phyloP scores from a whole-genome alignment of 2,888 invertebrate species.

The Cabera pusaria region DNA sequence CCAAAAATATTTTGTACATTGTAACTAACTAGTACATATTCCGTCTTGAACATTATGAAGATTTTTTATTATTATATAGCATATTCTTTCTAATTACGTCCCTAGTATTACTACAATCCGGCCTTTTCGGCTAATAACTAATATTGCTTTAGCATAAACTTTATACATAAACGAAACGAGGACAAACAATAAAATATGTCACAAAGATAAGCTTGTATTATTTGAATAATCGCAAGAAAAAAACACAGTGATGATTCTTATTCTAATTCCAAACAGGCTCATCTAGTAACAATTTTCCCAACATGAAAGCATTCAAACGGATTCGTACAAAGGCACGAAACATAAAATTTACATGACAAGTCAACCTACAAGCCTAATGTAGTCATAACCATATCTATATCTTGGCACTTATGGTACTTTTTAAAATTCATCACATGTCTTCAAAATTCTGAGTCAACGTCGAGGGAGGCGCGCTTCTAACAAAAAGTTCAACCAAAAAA shows the following conservation, averaged over 20 bases:
- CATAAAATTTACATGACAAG: constrained; percentile 68
- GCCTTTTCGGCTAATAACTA: too few species aligned
- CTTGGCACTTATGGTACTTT: constrained; percentile 58
- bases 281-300: constrained; percentile 47
- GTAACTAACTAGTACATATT: too few species aligned
- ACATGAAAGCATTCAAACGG: constrained; percentile 45
- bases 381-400: constrained; percentile 63
- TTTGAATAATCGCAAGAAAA: too few species aligned
- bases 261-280: constrained; percentile 47
- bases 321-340: constrained; percentile 48
- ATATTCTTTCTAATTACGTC: too few species aligned
- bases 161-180: neutral
- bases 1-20: constrained; percentile 7
- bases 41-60: too few species aligned
- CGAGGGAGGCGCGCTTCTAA: constrained; percentile 65
- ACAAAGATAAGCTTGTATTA: too few species aligned
- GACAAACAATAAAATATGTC: constrained; percentile 13
- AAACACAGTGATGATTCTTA: constrained; percentile 36
- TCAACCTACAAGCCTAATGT: constrained; percentile 59
- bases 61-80: too few species aligned
- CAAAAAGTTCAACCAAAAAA: constrained; percentile 52
- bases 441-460: constrained; percentile 52
- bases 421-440: constrained; percentile 77
- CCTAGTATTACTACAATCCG: too few species aligned
- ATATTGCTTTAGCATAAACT: too few species aligned